These are phyloP conservation scores for Acanthochromis polyacanthus DNA, from an alignment of 2,113 vertebrate species.

Conservation along the genomic window DNA sequence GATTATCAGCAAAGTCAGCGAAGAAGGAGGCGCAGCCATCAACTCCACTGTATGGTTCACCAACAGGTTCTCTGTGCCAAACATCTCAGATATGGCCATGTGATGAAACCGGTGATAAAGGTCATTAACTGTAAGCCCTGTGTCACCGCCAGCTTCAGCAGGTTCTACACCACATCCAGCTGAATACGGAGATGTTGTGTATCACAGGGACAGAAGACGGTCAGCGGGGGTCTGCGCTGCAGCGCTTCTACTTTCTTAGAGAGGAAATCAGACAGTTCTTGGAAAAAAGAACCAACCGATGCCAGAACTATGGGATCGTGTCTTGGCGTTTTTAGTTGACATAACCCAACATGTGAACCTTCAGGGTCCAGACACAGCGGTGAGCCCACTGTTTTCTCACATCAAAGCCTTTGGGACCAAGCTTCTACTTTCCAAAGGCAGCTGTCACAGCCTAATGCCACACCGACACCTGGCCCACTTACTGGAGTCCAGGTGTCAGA, in stretches of 20 bases:
- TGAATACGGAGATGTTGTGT: slow-evolving; percentile 46
- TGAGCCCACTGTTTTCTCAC: no score
- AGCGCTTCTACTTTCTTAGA: slow-evolving; percentile 41
- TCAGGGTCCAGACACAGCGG: no score
- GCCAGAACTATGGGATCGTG: no score
- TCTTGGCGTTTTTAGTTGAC: no score
- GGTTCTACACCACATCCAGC: slow-evolving; percentile 26
- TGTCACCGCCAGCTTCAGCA: slow-evolving; percentile 62
- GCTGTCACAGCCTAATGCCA: no score
- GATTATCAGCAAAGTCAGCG: slow-evolving; percentile 39
- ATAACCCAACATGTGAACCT: no score
- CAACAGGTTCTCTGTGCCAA: slow-evolving; percentile 58
- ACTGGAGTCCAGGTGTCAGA: neutral
- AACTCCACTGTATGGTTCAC: slow-evolving; percentile 57
- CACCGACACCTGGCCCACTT: neutral
- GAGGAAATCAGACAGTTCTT: no score
- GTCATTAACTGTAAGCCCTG: slow-evolving; percentile 31
- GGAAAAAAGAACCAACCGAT: no score
- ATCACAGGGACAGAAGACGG: slow-evolving; percentile 43
- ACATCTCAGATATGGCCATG: slow-evolving; percentile 51
- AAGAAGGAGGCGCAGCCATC: slow-evolving; percentile 18
- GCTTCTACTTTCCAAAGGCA: no score
- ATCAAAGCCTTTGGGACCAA: no score
- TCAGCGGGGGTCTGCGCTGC: slow-evolving; percentile 54
- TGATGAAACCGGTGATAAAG: slow-evolving; percentile 54